These are phyloP conservation scores for Bradypodion pumilum DNA, from an alignment of 2,797 vertebrate genomes.

Conservation along the genomic window DNA sequence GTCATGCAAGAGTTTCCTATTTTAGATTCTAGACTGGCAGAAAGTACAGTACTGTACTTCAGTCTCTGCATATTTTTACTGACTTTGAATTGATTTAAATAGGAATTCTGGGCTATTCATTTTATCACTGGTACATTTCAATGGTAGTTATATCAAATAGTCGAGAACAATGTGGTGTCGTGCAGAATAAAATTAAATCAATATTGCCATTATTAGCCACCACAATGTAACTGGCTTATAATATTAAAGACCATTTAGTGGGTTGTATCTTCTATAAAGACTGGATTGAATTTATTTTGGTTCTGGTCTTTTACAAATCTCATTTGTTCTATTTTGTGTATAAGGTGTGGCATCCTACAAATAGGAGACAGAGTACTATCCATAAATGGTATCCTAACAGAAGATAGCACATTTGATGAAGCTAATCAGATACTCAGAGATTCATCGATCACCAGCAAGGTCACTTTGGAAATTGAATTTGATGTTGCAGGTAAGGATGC, in stretches of 20 bases:
- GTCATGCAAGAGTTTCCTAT: constrained; percentile 56
- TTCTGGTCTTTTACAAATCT: constrained; percentile 2
- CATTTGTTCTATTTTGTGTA: constrained; percentile 55
- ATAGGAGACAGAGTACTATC: constrained; percentile 96
- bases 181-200: background rate
- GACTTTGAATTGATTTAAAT: no score
- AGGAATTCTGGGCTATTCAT: constrained; percentile 52
- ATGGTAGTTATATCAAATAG: background rate
- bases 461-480: constrained; percentile 97
- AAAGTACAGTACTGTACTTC: constrained; percentile 30
- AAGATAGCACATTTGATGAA: constrained; percentile 97
- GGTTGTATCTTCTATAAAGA: constrained; percentile 1
- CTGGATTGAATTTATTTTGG: constrained; percentile 28
- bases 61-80: constrained; percentile 42
- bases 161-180: background rate
- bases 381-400: constrained; percentile 94
- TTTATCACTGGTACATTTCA: constrained; percentile 45
- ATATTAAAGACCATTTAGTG: background rate
- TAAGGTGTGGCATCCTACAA: constrained; percentile 94
- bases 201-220: background rate
- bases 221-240: background rate
- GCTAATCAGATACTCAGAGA: constrained; percentile 97
- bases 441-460: constrained; percentile 93
- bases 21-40: constrained; percentile 21
- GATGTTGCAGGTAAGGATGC: constrained; percentile 91